These are phyloP conservation scores for Phocoena sinus DNA, from an alignment of 2,113 vertebrate genomes.

Conservation along the genomic window DNA sequence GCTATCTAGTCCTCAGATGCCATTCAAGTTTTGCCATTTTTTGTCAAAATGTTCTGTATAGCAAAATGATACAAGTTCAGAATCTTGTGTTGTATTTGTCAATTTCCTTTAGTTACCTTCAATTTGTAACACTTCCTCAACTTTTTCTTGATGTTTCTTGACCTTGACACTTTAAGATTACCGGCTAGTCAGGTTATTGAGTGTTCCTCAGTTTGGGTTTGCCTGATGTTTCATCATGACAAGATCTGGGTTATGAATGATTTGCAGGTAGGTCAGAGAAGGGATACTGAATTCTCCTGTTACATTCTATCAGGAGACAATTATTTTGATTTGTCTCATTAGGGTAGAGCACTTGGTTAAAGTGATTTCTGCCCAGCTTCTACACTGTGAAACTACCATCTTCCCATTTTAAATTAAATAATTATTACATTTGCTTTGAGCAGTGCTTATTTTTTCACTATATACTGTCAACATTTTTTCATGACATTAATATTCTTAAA, in stretches of 20 bases:
- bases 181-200: background rate
- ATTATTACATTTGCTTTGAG: background rate
- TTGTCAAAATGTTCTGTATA: background rate
- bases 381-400: background rate
- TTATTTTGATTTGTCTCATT: background rate
- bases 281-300: background rate
- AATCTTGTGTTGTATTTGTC: background rate
- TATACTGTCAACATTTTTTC: background rate
- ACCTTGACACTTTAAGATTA: background rate
- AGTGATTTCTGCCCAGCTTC: background rate
- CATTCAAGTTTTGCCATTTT: background rate
- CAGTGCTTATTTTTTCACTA: background rate
- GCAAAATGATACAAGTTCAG: background rate
- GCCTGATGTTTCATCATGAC: background rate
- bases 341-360: background rate
- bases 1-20: background rate
- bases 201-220: background rate
- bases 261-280: background rate
- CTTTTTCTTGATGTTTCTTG: background rate
- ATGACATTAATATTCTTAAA: background rate
- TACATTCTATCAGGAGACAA: background rate
- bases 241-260: too few species aligned
- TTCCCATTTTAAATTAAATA: background rate
- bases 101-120: background rate
- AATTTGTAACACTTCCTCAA: background rate